Base-by-base conservation (phyloP, 2,888 invertebrate species). In the Lycaena phlaeas region DNA sequence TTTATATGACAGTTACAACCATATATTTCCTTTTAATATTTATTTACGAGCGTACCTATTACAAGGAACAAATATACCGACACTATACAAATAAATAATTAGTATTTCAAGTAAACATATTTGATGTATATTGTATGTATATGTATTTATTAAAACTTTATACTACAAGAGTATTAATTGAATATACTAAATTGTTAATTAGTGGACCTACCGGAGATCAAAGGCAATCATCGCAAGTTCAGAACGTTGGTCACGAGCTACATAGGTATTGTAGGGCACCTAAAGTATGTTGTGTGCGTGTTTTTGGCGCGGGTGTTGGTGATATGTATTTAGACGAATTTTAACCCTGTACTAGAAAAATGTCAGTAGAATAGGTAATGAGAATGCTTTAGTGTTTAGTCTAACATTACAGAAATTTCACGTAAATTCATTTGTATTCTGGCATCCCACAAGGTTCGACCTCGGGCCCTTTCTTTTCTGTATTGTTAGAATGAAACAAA, bases 201-300 rank as follows among this genome's bases (percentile, higher is more conserved):
- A 97, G 97, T 97, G 95, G 97, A 97, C 91, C 93, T 96, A 87
- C 96, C 96, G 86, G 96, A 96, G 91, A 94, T 96, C 88, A 96
- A 96, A 88, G 97, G 96, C 85, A 96, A 96, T 86, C 96, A 97
- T 89, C 94, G 95, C 90, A 97, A 97, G 91, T 98, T 98, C 94
- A 93, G 98, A 89, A 97, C 96, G 86, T 92, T 98, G 89, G 98
- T 98, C 88, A 95, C 96, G 89, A 96, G 96, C 88, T 97, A 96
- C 85, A 95, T 98, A 95, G 98, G 98, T 98, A 97, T 69, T 65
- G 75, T 69, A 63, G 68, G 66, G 51, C 59, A 48, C 41, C 38
- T 44, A 45, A 45, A 43, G 40, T 49, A 41, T 46, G 48, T 51
- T 54, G 48, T 54, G 53, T 58, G 57, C 50, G 54, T 54, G 51